Evolutionary conservation across 2,113 vertebrate genomes (phyloP).

Genomic region (Micronycteris hirsuta): DNA sequence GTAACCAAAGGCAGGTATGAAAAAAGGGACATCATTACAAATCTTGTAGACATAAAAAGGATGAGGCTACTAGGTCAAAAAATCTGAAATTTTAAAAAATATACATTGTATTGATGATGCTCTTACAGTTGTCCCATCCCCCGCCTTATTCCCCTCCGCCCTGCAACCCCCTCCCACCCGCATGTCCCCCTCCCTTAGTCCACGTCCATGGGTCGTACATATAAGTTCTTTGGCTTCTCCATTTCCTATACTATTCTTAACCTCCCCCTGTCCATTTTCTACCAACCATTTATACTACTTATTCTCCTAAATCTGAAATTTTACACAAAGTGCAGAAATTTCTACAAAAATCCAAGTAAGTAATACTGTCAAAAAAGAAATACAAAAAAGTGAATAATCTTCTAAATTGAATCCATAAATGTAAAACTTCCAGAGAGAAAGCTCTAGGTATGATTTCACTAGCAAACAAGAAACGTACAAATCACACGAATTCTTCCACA

Average conservation of each 20-base stretch:
- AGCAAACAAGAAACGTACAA: not conserved
- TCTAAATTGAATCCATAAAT: not conserved
- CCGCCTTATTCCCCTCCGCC: too few relatives aligned
- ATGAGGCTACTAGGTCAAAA: not conserved
- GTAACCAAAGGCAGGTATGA: not conserved
- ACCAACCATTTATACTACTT: too few relatives aligned
- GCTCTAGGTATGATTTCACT: not conserved
- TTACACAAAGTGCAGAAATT: not conserved
- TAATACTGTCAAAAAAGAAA: not conserved
- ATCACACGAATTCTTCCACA: not conserved
- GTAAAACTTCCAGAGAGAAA: not conserved
- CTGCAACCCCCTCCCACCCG: too few relatives aligned
- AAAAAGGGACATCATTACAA: not conserved
- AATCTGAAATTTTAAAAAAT: constrained; percentile 4
- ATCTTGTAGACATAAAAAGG: not conserved
- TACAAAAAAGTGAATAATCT: not conserved
- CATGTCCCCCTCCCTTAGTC: too few relatives aligned
- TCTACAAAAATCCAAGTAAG: constrained; percentile 26
- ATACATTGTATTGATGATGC: too few relatives aligned
- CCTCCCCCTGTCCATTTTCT: too few relatives aligned
- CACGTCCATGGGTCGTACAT: too few relatives aligned
- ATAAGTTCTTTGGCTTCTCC: too few relatives aligned
- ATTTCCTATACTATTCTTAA: too few relatives aligned
- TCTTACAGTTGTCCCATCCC: too few relatives aligned
- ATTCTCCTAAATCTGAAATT: constrained; percentile 7